Percentiles rank a stretch among this genome's conserved stretches.
phyloP scores from a whole-genome alignment of 2,888 invertebrate genomes.

The Metellina segmentata region DNA sequence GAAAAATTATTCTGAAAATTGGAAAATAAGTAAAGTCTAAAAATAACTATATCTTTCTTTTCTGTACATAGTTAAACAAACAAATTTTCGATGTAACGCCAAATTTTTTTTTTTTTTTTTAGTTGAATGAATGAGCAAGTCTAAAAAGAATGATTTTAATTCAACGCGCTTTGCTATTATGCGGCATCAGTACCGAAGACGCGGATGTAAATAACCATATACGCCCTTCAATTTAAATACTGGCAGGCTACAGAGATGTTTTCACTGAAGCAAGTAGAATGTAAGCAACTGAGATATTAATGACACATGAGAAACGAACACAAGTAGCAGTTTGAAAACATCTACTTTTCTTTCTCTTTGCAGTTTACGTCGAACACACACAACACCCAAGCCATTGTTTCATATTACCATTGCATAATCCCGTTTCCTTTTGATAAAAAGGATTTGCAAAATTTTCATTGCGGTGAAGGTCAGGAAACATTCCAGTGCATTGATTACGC shows the following conservation, averaged over 20 bases:
- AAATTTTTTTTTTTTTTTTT: too few relatives aligned
- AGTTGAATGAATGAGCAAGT: too few relatives aligned
- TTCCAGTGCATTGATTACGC: not conserved
- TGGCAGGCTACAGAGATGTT: not conserved
- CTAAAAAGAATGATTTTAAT: too few relatives aligned
- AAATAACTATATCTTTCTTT: too few relatives aligned
- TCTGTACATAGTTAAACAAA: too few relatives aligned
- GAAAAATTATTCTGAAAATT: too few relatives aligned
- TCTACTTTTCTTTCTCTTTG: slow-evolving; percentile 27
- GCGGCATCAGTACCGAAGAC: too few relatives aligned
- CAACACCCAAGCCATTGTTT: slow-evolving; percentile 28
- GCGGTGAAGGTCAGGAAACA: slow-evolving; percentile 34
- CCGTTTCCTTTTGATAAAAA: slow-evolving; percentile 46
- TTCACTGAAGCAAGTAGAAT: slow-evolving; percentile 30
- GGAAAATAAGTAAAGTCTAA: too few relatives aligned
- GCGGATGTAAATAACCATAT: too few relatives aligned
- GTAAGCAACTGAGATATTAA: slow-evolving; percentile 20
- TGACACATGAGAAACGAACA: not conserved
- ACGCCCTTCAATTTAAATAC: not conserved
- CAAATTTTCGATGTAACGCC: too few relatives aligned
- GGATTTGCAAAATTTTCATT: not conserved
- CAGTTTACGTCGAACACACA: not conserved
- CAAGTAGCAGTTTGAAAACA: slow-evolving; percentile 15
- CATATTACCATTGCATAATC: slow-evolving; percentile 27
- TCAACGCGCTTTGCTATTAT: too few relatives aligned